phyloP scores from a whole-genome alignment of 2,888 invertebrate species.

The Acanthosoma haemorrhoidale region DNA sequence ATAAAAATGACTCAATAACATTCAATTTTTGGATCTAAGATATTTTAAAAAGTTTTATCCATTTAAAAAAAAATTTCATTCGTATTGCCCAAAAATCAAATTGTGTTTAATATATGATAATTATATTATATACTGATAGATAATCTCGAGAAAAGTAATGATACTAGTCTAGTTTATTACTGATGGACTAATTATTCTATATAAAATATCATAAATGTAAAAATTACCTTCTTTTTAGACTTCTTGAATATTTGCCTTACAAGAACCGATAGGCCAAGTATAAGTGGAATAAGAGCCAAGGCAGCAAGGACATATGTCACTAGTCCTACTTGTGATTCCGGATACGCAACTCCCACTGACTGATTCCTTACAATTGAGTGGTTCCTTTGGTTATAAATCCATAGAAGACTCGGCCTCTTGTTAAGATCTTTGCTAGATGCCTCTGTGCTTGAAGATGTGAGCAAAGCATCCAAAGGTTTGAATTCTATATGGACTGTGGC shows the following conservation, averaged over 20 bases:
- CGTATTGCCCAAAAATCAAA: too few relatives aligned
- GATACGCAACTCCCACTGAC: conserved; percentile 33
- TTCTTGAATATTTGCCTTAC: conserved; percentile 39
- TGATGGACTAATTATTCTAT: too few relatives aligned
- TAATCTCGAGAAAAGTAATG: too few relatives aligned
- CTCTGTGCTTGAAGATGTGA: background rate
- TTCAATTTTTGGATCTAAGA: too few relatives aligned
- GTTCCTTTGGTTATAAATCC: conserved; percentile 34
- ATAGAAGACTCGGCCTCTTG: conserved; percentile 30
- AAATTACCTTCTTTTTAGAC: conserved; percentile 40
- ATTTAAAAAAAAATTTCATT: too few relatives aligned
- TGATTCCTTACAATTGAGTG: conserved; percentile 18
- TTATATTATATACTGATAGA: too few relatives aligned
- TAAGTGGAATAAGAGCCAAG: conserved; percentile 48
- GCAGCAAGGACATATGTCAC: conserved; percentile 47
- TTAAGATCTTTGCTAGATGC: background rate
- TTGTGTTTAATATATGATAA: too few relatives aligned
- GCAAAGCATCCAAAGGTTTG: conserved; percentile 18
- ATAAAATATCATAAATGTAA: too few relatives aligned
- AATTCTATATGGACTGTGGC: conserved; percentile 31
- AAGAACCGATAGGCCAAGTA: conserved; percentile 46
- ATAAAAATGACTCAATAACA: too few relatives aligned
- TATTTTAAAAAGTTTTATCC: too few relatives aligned
- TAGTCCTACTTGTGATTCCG: conserved; percentile 34
- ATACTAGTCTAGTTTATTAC: too few relatives aligned